Base-by-base conservation (phyloP, 2,797 vertebrate genomes). In the Schizopygopsis pylzovi region DNA sequence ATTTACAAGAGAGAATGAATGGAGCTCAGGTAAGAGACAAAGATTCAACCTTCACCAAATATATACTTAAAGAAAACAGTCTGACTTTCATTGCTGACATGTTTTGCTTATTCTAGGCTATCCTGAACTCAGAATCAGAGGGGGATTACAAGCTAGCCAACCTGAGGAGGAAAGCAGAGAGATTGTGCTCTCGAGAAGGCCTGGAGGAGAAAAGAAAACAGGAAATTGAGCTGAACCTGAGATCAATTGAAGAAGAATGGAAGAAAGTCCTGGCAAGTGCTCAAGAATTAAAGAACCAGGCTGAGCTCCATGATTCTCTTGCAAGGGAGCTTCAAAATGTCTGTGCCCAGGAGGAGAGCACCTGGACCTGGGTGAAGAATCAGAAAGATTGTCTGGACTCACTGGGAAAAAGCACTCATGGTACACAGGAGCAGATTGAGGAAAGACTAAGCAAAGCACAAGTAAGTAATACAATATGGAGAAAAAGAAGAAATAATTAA, bases 111-210 rank as follows among this genome's bases (percentile, higher is more conserved):
- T 3, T 47, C 84, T 88, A 99, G 98, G 90, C 91, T 86, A 93
- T 97, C 84, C 87, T 96, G 86, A 92, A 88, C 89, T 93, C 93
- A 47, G 96, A 90, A 89, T 91, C 94, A 15, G 94, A 93, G 37
- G 96, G 95, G 8, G 93, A 96, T 4, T 83, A 89, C 79, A 96
- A 95, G 88, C 82, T 98, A 88, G 89, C 90, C 86, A 92, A 89
- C 49, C 87, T 96, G 88, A 92, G 83, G 68, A 92, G 25, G 37
- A 92, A 90, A 87, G 92, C 80, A 0, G 83, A 93, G 73, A 90
- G 87, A 88, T 90, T 96, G 70, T 92, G 89, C 71, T 87, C 89
- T 18, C 84, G 90, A 4, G 56, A 84, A 70, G 90, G 90, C 28
- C 85, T 96, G 87, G 90, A 92, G n/a, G 87, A 84, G 13, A 86